Base-by-base conservation (phyloP, 2,888 invertebrate genomes). In the Sarcophaga rosellei region DNA sequence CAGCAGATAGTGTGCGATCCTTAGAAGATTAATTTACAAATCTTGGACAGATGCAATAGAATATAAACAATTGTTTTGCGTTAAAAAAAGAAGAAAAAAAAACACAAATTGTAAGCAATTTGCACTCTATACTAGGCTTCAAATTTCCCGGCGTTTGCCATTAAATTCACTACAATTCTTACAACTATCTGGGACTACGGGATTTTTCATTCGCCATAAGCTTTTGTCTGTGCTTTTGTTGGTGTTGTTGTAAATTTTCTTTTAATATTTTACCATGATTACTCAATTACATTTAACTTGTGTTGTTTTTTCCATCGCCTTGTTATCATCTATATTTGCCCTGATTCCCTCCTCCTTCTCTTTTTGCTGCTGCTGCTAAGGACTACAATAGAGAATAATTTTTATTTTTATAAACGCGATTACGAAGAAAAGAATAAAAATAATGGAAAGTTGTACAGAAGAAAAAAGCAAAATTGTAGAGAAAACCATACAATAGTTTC, bases 211-310 rank as follows among this genome's bases (percentile, higher is more conserved):
- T 81, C 73, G 73, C 8, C 8, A 10, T 35, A 35, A 35, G 35
- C 35, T 10, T 1, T 61, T 65, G 57, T 47, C n/a, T 11, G 21
- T 12, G 12, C 20, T 10, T 65, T n/a, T 65, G 12, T n/a, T 62
- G 35, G 20, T 53, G 1, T 21, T 15, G 53, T 17, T 59, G 10
- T 45, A 17, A 53, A 59, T 59, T 69, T 75, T 44, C 23, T 25
- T 68, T 68, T 66, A 65, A 74, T 76, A 72, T 76, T 69, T 77
- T 78, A 21, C 72, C 70, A 70, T 84, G 74, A 86, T 86, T 86
- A 81, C 84, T 86, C 84, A 78, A 86, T 84, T 81, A 86, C 69
- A 78, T 21, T 78, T 66, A 84, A 81, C 86, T 86, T 86, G 81
- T 84, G 74, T 78, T 84, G 74, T 78, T 84, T 81, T 81, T 53